phyloP scores from a whole-genome alignment of 1,140 invertebrate genomes.

The Neuroterus valhalla region DNA sequence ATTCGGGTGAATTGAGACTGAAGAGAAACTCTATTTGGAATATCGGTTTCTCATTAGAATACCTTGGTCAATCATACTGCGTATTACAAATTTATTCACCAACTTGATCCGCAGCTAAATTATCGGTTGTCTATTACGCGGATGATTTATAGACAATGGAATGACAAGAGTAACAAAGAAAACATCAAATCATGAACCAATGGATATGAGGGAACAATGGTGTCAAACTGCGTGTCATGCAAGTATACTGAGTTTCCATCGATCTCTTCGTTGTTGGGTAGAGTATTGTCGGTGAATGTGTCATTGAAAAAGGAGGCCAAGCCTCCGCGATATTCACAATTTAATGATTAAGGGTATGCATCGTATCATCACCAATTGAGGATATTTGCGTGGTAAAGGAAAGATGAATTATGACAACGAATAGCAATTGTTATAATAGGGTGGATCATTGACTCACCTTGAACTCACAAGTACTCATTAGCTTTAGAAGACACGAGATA shows the following conservation, averaged over 20 bases:
- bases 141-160: too few species aligned
- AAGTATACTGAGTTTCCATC: background rate
- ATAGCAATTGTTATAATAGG: background rate
- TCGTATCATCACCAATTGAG: background rate
- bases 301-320: slow-evolving; percentile 61
- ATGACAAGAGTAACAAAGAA: too few species aligned
- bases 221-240: background rate
- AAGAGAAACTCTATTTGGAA: too few species aligned
- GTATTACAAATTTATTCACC: too few species aligned
- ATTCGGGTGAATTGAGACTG: too few species aligned
- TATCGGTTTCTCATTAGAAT: too few species aligned
- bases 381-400: background rate
- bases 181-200: background rate
- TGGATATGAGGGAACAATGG: background rate
- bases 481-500: background rate
- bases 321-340: slow-evolving; percentile 39
- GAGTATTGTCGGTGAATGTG: slow-evolving; percentile 29
- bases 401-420: background rate
- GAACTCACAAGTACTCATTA: background rate
- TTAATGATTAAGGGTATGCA: slow-evolving; percentile 48
- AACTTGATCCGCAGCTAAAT: too few species aligned
- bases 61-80: too few species aligned
- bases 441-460: background rate
- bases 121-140: too few species aligned
- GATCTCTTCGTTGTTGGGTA: slow-evolving; percentile 40